phyloP scores from a whole-genome alignment of 2,888 invertebrate genomes.

The Epiblema foenella region DNA sequence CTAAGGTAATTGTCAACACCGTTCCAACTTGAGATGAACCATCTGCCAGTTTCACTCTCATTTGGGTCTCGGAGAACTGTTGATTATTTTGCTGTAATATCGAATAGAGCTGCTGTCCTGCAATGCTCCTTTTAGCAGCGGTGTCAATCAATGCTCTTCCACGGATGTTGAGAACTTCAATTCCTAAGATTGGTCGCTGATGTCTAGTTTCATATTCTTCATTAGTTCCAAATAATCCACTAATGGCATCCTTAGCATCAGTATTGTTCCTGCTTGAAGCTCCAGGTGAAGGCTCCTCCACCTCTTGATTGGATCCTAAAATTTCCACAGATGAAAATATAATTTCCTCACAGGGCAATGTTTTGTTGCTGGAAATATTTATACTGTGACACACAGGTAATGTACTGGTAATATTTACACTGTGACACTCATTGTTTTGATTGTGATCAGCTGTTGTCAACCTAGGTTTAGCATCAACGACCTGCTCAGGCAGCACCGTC shows the following conservation, averaged over 20 bases:
- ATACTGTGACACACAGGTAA: no score
- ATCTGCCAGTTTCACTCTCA: slow-evolving; percentile 14
- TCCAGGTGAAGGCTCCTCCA: neutral
- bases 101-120: slow-evolving; percentile 1
- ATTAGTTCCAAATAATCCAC: slow-evolving; percentile 1
- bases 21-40: slow-evolving; percentile 1
- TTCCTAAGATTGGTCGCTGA: slow-evolving; percentile 8
- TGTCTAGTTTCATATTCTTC: neutral
- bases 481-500: no score
- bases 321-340: neutral
- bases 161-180: neutral
- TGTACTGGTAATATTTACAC: no score
- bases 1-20: slow-evolving; percentile 6
- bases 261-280: neutral
- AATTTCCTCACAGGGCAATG: neutral
- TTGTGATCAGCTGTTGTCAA: no score
- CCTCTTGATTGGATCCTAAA: neutral
- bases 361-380: no score
- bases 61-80: slow-evolving; percentile 1
- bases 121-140: slow-evolving; percentile 2
- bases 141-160: neutral
- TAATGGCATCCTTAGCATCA: neutral
- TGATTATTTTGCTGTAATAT: neutral
- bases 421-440: no score
- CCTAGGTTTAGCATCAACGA: no score